Percentiles rank a stretch among this genome's conserved stretches.
phyloP scores from a whole-genome alignment of 1,140 invertebrate genomes.

The Drosophila aff. region DNA sequence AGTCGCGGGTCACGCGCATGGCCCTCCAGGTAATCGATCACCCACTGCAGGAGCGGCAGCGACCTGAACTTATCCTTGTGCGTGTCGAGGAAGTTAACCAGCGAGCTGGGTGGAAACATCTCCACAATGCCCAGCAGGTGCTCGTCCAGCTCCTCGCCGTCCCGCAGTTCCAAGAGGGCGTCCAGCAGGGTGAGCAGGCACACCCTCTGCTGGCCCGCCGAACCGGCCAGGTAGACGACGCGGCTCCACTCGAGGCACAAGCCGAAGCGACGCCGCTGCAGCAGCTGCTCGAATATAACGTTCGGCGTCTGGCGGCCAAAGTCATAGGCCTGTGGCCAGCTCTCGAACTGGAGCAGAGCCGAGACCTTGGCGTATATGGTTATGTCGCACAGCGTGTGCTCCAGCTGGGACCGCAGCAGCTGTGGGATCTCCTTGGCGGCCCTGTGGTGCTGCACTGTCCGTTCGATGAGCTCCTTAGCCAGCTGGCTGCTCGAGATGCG shows the following conservation, averaged over 20 bases:
- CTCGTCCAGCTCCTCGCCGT: conserved; percentile 81
- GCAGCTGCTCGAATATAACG: conserved; percentile 85
- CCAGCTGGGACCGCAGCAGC: conserved; percentile 62
- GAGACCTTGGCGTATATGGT: conserved; percentile 85
- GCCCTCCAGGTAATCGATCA: conserved; percentile 87
- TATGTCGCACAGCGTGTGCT: conserved; percentile 85
- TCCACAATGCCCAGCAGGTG: conserved; percentile 82
- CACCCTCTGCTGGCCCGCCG: conserved; percentile 75
- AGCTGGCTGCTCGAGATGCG: conserved; percentile 70
- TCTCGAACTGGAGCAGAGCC: conserved; percentile 83
- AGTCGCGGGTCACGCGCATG: conserved; percentile 86
- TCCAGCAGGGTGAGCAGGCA: conserved; percentile 63
- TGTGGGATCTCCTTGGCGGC: conserved; percentile 71
- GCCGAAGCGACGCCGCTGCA: conserved; percentile 86
- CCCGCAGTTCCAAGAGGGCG: conserved; percentile 56
- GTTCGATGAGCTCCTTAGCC: conserved; percentile 75
- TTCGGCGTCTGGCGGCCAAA: conserved; percentile 85
- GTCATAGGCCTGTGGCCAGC: conserved; percentile 84
- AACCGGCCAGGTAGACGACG: conserved; percentile 80
- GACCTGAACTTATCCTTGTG: conserved; percentile 88
- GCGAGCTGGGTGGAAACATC: conserved; percentile 85
- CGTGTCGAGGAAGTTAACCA: conserved; percentile 87
- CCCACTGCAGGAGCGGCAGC: conserved; percentile 87
- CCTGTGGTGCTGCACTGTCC: conserved; percentile 63
- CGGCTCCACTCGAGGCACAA: conserved; percentile 88